These are phyloP conservation scores for Xestia c-nigrum DNA, from an alignment of 2,888 invertebrate species.

Conservation along the genomic window DNA sequence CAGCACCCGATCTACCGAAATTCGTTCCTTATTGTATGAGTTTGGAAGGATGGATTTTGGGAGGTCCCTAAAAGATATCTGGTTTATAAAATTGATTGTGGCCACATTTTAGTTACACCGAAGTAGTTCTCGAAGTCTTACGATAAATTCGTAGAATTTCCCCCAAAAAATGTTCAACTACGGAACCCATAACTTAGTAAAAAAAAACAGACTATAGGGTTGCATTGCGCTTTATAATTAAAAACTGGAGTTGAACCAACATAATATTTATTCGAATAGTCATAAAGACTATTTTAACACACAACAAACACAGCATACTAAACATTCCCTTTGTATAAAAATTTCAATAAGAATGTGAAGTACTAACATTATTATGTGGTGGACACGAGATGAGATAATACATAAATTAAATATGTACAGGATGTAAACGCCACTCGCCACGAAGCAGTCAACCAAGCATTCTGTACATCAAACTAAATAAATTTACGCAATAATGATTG, in stretches of 20 bases:
- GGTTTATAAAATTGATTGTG: too few species aligned
- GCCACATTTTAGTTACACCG: too few species aligned
- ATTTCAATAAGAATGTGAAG: constrained; percentile 48
- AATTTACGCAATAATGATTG: too few species aligned
- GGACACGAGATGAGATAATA: not conserved
- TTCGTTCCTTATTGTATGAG: not conserved
- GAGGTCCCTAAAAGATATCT: too few species aligned
- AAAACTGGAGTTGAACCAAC: constrained; percentile 19
- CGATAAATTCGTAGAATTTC: not conserved
- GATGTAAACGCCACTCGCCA: too few species aligned
- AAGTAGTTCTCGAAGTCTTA: too few species aligned
- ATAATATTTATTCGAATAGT: not conserved
- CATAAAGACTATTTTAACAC: constrained; percentile 14
- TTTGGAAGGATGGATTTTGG: too few species aligned
- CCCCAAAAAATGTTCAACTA: not conserved
- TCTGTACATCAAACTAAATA: too few species aligned
- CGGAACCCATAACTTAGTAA: constrained; percentile 28
- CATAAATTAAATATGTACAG: not conserved
- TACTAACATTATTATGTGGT: not conserved
- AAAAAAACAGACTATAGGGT: constrained; percentile 27
- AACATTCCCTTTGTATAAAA: constrained; percentile 32
- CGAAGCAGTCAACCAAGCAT: too few species aligned
- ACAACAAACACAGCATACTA: not conserved
- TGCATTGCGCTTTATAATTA: constrained; percentile 35
- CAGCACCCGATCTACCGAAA: not conserved